Base-by-base conservation (phyloP, 2,888 invertebrate genomes). In the Megamerina dolium region DNA sequence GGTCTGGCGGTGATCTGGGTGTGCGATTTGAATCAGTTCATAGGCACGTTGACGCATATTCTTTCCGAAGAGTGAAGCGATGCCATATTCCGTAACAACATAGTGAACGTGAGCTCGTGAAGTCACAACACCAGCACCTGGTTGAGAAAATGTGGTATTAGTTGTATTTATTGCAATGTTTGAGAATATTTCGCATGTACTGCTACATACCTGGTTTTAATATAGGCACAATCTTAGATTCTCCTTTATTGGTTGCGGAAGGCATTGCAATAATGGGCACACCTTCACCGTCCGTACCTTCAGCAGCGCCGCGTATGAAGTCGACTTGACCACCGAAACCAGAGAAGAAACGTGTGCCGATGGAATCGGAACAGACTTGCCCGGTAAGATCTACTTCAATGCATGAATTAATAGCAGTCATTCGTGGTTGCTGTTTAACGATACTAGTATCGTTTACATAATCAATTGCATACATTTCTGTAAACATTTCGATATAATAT, bases 371-470 rank as follows among this genome's bases (percentile, higher is more conserved):
- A 52, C 84, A 83, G 16, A 96, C 82, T 72, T 96, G 96, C 1
- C 96, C 96, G 0, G 94, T 93, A 38, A 96, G 72, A 69, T 96
- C 96, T 1, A 80, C 85, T 72, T 96, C 95, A 56, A 96, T 88
- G 68, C 91, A 92, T 0, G 95, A 94, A 74, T 96, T 96, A 63
- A 96, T 95, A 44, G 95, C 94, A 0, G 94, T 94, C 85, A 96
- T 94, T 56, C 77, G 80, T 1, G 94, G 92, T 70, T 89, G 88
- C 59, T 81, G 79, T 0, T 87, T 82, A 41, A 95, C 81, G 44
- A 93, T 74, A 55, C 82, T 77, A 0, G 87, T 85, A 66, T 83
- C 85, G 74, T 94, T 95, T 13, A 91, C 90, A 64, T 91, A 91
- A 66, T 89, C 85, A 3, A 93, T 85, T 58, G 81, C 82, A 70